Base-by-base conservation (phyloP, 1,140 invertebrate genomes). In the Lepidurus couesii region DNA sequence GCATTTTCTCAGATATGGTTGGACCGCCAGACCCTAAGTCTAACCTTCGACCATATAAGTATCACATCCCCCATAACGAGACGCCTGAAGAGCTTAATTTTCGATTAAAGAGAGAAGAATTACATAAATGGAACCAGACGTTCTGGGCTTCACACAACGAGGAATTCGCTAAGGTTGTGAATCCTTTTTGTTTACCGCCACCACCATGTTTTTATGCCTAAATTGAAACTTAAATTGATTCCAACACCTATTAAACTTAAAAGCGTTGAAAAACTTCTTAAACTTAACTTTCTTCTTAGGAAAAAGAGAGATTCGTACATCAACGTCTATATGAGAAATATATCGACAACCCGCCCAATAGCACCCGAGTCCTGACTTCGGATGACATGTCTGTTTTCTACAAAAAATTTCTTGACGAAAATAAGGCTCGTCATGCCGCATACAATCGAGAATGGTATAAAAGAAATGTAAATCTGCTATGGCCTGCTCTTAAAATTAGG, bases 331-430 rank as follows among this genome's bases (percentile, higher is more conserved):
- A 44, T 13, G 75, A 77, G 24, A 77, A 77, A 26, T 34, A 34
- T 42, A 13, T 13, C 34, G 24, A 47, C 10, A 26, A 21, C 13
- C 24, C 34, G 21, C 34, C 7, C 0, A 77, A 77, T 16, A 11
- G 53, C 53, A 65, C 53, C 8, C 24, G 43, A 26, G 34, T 47
- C 4, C 42, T 77, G 6, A 42, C 75, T 42, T 77, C 75, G 24
- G 75, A 77, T 45, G 75, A 77, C 24, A 77, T 77, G 75, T 77
- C 75, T 13, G 44, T 77, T n/a, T 77, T 77, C 75, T 77, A 77
- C 42, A 77, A 77, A 43, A 77, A 44, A 47, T 77, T 77, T 77
- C 43, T 77, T 13, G 47, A 77, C n/a, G 75, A 77, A 7, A 77
- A 77, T 21, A 45, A 77, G 21, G 26, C 21, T 16, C 43, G 47